Evolutionary conservation across 1,140 invertebrate genomes (phyloP).

Genomic region (Anthonomus grandis): DNA sequence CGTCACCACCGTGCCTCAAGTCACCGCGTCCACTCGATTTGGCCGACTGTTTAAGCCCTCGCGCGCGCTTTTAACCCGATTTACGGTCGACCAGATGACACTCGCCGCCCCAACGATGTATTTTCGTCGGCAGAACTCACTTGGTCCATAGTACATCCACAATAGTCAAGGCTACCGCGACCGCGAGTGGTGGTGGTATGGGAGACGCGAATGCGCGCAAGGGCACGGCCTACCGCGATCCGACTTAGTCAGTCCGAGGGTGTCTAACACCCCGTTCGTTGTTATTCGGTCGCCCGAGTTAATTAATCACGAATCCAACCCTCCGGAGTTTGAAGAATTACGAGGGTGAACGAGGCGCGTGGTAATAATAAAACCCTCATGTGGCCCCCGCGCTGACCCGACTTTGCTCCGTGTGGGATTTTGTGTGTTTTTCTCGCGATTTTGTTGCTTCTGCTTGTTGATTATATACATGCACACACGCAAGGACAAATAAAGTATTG

Average conservation of each 20-base stretch:
- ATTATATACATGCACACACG: no score
- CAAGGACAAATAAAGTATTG: no score
- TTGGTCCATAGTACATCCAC: conserved; percentile 44
- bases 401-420: no score
- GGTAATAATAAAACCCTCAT: no score
- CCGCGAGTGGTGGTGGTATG: conserved; percentile 47
- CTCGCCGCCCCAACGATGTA: no score
- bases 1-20: conserved; percentile 29
- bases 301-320: no score
- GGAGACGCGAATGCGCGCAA: conserved; percentile 48
- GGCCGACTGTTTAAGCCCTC: conserved; percentile 46
- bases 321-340: no score
- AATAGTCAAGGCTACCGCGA: conserved; percentile 46
- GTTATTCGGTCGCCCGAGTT: no score
- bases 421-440: no score
- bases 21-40: conserved; percentile 37
- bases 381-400: no score
- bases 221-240: conserved; percentile 44
- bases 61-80: conserved; percentile 39
- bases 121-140: conserved; percentile 21
- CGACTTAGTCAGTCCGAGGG: conserved; percentile 48
- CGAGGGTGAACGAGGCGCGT: no score
- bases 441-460: no score
- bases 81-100: conserved; percentile 38
- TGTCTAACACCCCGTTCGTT: conserved; percentile 43